These are phyloP conservation scores for Arrhopalites spinosus DNA, from an alignment of 2,888 invertebrate genomes.

Conservation along the genomic window DNA sequence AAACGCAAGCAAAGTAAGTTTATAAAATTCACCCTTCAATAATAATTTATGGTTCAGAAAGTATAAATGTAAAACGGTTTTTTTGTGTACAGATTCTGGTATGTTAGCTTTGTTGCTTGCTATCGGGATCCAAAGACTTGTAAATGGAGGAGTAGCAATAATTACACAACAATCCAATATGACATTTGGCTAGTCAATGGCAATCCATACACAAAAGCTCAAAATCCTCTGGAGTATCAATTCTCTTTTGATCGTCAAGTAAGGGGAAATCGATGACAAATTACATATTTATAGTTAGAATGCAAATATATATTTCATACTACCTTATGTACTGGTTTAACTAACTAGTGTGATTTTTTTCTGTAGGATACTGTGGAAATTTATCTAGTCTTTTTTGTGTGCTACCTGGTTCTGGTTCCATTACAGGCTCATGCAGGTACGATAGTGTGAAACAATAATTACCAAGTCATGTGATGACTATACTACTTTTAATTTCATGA, in stretches of 20 bases:
- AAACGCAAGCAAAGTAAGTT: conserved; percentile 77
- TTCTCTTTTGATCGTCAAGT: conserved; percentile 91
- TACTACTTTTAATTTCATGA: too few species aligned
- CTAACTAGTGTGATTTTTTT: background rate
- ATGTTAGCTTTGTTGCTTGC: conserved; percentile 91
- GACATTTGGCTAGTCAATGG: conserved; percentile 97
- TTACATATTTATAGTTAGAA: background rate
- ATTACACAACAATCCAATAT: conserved; percentile 70
- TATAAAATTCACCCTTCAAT: background rate
- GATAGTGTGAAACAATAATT: too few species aligned
- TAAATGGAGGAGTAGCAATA: conserved; percentile 79
- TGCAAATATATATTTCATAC: background rate
- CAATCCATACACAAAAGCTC: conserved; percentile 84
- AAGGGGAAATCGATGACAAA: conserved; percentile 1
- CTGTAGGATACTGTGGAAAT: conserved; percentile 83
- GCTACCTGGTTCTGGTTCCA: conserved; percentile 83
- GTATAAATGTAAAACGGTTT: background rate
- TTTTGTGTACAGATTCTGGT: conserved; percentile 79
- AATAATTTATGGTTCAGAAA: conserved; percentile 2
- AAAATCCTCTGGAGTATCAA: conserved; percentile 88
- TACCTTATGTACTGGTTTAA: background rate
- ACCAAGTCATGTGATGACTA: too few species aligned
- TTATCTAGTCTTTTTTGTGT: conserved; percentile 83
- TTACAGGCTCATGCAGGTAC: conserved; percentile 93
- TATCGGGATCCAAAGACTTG: conserved; percentile 79